Base-by-base conservation (phyloP, 2,113 vertebrate species). In the Crotophaga sulcirostris region DNA sequence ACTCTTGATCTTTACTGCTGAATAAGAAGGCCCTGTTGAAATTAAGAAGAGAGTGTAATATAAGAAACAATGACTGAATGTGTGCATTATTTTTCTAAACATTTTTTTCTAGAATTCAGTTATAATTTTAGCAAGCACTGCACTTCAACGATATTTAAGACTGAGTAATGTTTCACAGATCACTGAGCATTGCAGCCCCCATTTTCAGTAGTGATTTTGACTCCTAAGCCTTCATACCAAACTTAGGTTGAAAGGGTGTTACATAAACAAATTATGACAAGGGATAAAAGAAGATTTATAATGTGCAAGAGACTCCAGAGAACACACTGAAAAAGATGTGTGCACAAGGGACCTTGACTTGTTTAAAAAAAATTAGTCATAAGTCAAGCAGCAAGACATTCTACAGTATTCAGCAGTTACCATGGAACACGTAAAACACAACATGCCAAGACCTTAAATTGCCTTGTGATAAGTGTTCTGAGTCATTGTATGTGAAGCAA, bases 21-120 rank as follows among this genome's bases (percentile, higher is more conserved):
- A 96, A 97, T 54, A 97, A 83, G 92, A 98, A 97, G 47, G 97
- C 95, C 90, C 97, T 98, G 87, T 91, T 70, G 59, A 91, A 93
- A 91, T 79, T 25, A 86, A 93, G 47, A 94, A 36, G 26, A 94
- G 68, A 96, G 24, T 90, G 14, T 9, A 80, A 52, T 1, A 2
- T 91, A 59, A 90, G 68, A 84, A 86, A 83, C 23, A 62, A 34
- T 31, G 80, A 25, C 7, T 58, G 47, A 45, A 84, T 13, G 21
- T 34, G 16, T 21, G 25, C 9, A 59, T 62, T 88, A 34, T 45
- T 70, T 95, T 79, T 45, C 67, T 42, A 49, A 77, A 59, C 19
- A 54, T 1, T 6, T 40, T 83, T 83, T 63, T 69, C 33, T 54
- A 60, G 25, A 25, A 54, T 45, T 90, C 58, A 60, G 19, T 58